phyloP scores from a whole-genome alignment of 1,140 invertebrate genomes.

The Drosophila parvula region DNA sequence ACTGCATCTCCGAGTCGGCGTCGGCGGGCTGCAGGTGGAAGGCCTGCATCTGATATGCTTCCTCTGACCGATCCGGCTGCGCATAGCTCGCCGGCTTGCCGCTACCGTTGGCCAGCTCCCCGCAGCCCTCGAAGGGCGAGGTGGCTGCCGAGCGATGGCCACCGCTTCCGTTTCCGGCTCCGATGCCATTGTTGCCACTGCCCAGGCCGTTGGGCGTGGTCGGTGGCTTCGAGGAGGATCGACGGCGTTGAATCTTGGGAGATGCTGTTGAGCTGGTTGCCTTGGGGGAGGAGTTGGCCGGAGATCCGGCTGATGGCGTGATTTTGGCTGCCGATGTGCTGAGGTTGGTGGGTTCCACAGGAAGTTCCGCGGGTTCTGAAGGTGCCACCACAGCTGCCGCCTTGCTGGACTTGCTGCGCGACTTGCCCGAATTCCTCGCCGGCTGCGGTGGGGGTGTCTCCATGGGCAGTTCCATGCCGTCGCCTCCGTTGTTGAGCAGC shows the following conservation, averaged over 20 bases:
- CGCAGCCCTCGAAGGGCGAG: constrained; percentile 68
- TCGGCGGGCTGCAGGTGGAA: constrained; percentile 78
- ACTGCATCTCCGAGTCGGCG: constrained; percentile 74
- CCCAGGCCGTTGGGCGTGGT: constrained; percentile 52
- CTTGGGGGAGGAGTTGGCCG: constrained; percentile 37
- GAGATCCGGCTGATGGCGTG: constrained; percentile 20
- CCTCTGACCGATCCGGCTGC: constrained; percentile 60
- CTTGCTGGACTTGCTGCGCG: constrained; percentile 40
- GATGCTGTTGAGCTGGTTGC: constrained; percentile 28
- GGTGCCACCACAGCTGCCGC: constrained; percentile 5
- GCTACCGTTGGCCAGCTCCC: constrained; percentile 65
- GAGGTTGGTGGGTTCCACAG: constrained; percentile 64
- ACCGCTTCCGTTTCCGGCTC: constrained; percentile 9
- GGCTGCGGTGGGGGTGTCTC: constrained; percentile 28
- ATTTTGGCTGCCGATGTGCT: constrained; percentile 38
- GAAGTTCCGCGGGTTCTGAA: constrained; percentile 1
- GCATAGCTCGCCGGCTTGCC: constrained; percentile 73
- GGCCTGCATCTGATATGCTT: constrained; percentile 78
- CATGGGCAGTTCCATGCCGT: constrained; percentile 45
- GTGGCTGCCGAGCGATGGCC: constrained; percentile 68
- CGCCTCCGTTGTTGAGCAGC: constrained; percentile 64
- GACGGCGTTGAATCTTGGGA: constrained; percentile 33
- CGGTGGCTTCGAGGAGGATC: constrained; percentile 17
- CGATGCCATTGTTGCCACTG: constrained; percentile 15
- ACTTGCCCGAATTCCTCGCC: constrained; percentile 16